phyloP scores from a whole-genome alignment of 2,113 vertebrate species.

The Nycticorax nycticorax region DNA sequence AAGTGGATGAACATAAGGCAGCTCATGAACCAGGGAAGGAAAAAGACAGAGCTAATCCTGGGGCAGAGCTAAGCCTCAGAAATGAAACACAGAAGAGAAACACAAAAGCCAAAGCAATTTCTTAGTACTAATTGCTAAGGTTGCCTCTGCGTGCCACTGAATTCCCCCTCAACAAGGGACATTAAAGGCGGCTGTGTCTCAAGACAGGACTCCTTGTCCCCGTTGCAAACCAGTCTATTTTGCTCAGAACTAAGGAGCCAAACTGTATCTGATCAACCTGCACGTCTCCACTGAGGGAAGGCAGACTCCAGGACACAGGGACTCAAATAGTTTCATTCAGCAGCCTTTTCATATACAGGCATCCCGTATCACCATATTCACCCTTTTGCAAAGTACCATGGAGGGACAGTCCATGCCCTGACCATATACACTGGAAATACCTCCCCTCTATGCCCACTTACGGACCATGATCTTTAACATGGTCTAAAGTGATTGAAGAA shows the following conservation, averaged over 20 bases:
- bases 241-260: neutral
- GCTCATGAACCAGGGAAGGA: neutral
- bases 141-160: neutral
- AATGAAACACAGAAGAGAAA: neutral
- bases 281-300: fast-evolving
- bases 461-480: fast-evolving
- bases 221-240: neutral
- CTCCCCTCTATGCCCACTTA: neutral
- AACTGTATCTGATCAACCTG: fast-evolving
- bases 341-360: neutral
- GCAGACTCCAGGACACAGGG: neutral
- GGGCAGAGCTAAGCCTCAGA: neutral
- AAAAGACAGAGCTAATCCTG: neutral
- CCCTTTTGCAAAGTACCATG: fast-evolving
- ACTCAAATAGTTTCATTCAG: fast-evolving
- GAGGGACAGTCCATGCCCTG: neutral
- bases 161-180: neutral
- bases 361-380: neutral
- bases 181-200: neutral
- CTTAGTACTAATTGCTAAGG: neutral
- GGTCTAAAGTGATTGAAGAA: neutral
- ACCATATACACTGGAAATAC: neutral
- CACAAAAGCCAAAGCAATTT: slow-evolving; percentile 28
- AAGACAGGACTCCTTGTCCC: neutral
- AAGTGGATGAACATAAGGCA: neutral